phyloP scores from a whole-genome alignment of 2,113 vertebrate species.

The Herpailurus yagouaroundi region DNA sequence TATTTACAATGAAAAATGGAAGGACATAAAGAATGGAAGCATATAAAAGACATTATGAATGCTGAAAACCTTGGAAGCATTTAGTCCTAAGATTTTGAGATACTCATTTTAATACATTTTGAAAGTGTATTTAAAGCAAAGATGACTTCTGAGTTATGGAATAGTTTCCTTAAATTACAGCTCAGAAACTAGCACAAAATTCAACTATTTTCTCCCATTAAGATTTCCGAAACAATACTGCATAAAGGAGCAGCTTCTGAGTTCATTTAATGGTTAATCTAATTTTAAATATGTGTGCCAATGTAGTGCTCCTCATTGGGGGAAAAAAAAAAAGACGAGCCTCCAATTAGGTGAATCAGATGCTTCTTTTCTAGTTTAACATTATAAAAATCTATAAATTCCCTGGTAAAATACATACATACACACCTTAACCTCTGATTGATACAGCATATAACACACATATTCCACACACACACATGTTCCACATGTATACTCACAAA shows the following conservation, averaged over 20 bases:
- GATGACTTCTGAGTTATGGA: constrained; percentile 67
- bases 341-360: constrained; percentile 14
- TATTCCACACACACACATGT: no score
- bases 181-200: constrained; percentile 61
- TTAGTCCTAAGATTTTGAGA: constrained; percentile 62
- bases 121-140: constrained; percentile 67
- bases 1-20: constrained; percentile 23
- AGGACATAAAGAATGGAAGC: constrained; percentile 25
- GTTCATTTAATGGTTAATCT: constrained; percentile 82
- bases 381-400: neutral
- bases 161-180: constrained; percentile 70
- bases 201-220: constrained; percentile 50
- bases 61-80: neutral
- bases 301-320: constrained; percentile 34
- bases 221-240: constrained; percentile 72
- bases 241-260: constrained; percentile 70
- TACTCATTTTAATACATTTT: constrained; percentile 61
- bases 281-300: constrained; percentile 77
- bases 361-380: constrained; percentile 52
- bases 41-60: constrained; percentile 18
- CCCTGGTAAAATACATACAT: neutral
- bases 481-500: neutral
- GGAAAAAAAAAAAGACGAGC: neutral
- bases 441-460: no score
- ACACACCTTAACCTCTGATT: neutral